phyloP scores from a whole-genome alignment of 30 jellyfish, hydroid and myxozoan species.

The Nemopilema nomurai region DNA sequence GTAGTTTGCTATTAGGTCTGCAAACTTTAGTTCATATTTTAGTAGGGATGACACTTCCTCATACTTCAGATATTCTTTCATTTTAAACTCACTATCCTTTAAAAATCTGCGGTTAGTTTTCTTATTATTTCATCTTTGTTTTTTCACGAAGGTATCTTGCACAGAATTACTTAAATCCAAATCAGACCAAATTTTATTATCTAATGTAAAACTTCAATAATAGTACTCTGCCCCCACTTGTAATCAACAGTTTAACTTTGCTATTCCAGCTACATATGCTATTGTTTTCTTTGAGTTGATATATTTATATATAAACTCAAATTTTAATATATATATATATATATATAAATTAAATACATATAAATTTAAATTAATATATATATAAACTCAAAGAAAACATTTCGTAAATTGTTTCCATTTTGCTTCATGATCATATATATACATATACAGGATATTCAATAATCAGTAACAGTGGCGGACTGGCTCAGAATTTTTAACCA shows the following conservation, averaged over 20 bases:
- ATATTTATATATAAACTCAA: no score
- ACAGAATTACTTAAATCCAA: not conserved
- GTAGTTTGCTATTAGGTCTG: not conserved
- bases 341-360: no score
- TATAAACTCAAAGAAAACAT: no score
- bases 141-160: not conserved
- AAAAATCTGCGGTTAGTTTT: not conserved
- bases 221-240: not conserved
- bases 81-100: not conserved
- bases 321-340: no score
- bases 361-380: no score
- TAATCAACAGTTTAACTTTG: not conserved
- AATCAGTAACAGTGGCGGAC: no score
- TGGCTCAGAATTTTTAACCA: no score
- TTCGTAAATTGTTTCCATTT: no score
- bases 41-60: constrained; percentile 19
- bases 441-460: no score
- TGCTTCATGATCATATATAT: no score
- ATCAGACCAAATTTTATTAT: not conserved
- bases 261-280: not conserved
- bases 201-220: not conserved
- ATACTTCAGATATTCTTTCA: not conserved
- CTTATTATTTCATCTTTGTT: not conserved
- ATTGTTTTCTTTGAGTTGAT: no score
- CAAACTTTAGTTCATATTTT: not conserved